These are phyloP conservation scores for Mesocricetus auratus DNA, from an alignment of 2,113 vertebrate genomes.

Conservation along the genomic window DNA sequence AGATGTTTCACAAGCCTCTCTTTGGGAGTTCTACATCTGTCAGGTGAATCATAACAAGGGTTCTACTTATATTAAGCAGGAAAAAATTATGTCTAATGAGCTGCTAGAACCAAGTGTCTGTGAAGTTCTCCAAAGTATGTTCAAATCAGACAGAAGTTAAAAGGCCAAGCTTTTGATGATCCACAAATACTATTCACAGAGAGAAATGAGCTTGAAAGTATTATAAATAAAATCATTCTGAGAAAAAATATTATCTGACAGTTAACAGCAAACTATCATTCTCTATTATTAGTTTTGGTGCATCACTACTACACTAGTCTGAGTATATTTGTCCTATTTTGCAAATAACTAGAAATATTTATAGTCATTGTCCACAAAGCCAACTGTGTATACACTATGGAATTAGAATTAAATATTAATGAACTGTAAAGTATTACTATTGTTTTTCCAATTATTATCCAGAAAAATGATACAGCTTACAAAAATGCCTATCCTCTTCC, in stretches of 20 bases:
- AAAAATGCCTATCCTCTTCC: not conserved
- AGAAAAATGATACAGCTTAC: not conserved
- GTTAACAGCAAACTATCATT: not conserved
- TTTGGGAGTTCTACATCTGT: constrained; percentile 67
- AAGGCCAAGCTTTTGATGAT: constrained; percentile 60
- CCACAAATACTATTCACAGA: constrained; percentile 9
- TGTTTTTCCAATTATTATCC: not conserved
- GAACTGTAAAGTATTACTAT: not conserved
- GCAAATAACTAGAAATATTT: not conserved
- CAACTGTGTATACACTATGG: not conserved
- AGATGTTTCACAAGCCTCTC: constrained; percentile 56
- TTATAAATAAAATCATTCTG: constrained; percentile 22
- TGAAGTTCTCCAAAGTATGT: constrained; percentile 46
- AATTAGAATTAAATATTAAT: not conserved
- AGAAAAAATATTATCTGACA: not conserved
- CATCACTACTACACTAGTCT: not conserved
- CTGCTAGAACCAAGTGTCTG: constrained; percentile 65
- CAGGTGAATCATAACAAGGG: constrained; percentile 70
- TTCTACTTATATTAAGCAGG: constrained; percentile 60
- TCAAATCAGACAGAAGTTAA: constrained; percentile 50
- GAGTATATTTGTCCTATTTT: not conserved
- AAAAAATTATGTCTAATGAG: constrained; percentile 72
- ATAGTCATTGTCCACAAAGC: not conserved
- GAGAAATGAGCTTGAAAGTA: constrained; percentile 31
- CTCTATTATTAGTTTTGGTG: not conserved